Evolutionary conservation across 2,888 invertebrate genomes (phyloP), one percentile per base, ranked within the genome.

Genomic region (Sinelater perroti): DNA sequence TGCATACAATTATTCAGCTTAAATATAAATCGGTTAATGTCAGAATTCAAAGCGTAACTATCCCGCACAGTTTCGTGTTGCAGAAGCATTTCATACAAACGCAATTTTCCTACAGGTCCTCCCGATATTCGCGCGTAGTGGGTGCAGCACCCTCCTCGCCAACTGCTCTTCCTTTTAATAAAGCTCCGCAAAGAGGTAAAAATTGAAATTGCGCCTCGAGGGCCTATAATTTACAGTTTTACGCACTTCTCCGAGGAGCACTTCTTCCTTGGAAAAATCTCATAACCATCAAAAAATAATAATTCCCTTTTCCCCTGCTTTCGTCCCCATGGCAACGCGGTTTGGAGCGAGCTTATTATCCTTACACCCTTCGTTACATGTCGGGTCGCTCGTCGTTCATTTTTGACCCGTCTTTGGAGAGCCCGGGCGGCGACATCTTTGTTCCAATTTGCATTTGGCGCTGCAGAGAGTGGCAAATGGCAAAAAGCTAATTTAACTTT

Each of bases 281-380:
- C 75, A 74, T 75, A 75, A 75, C 75, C 75, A 75, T 75, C 74
- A 75, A 75, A 76, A 75, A 73, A 74, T 75, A 74, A 76, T 75
- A 74, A 75, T 73, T 74, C 70, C 65, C 67, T 70, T 72, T 61
- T 60, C 67, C 74, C 71, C 71, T 70, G 64, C 66, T 68, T 61
- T 56, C 60, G 53, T 60, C 52, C 20, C 56, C 30, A 59, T 50
- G 59, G 40, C 59, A 50, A 59, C 59, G 40, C 49, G 44, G 28
- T 59, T 38, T 42, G 46, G 49, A 36, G 26, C 28, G 42, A 53
- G 50, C 36, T 45, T 45, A 45, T 45, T 45, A 45, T 45, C 31
- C 45, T 45, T 10, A 26, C 28, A 30, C 45, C 45, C 45, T 45
- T 45, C 45, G 45, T 45, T 30, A 45, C 30, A 17, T 40, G 40